Evolutionary conservation across 2,113 vertebrate genomes (phyloP).

Genomic region (Cinclus cinclus): DNA sequence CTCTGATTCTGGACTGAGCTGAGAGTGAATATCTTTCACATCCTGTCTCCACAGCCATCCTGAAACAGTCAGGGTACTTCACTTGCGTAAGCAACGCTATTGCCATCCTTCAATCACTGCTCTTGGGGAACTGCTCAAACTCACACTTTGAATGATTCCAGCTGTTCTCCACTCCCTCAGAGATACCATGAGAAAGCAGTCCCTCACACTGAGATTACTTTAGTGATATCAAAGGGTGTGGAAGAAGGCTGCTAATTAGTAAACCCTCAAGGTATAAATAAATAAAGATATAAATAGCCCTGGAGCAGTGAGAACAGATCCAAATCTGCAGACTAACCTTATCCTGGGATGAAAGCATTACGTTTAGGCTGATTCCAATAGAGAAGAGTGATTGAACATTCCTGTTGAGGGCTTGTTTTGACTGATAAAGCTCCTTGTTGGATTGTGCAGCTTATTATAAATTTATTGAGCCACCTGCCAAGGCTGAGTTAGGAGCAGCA

Average conservation of each 20-base stretch:
- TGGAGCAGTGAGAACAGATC: constrained; percentile 19
- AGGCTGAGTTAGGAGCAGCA: background rate
- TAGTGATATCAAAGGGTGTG: constrained; percentile 42
- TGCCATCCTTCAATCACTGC: background rate
- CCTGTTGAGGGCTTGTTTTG: constrained; percentile 34
- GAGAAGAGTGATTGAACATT: constrained; percentile 29
- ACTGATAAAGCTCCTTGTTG: constrained; percentile 39
- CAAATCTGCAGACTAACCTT: constrained; percentile 11
- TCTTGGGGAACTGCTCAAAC: background rate
- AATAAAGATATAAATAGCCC: constrained; percentile 39
- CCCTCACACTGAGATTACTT: background rate
- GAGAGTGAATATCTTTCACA: background rate
- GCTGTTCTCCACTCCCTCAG: constrained; percentile 21
- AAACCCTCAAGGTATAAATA: constrained; percentile 17
- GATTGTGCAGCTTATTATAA: background rate
- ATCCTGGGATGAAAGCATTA: constrained; percentile 1
- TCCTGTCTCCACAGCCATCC: background rate
- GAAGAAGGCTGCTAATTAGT: constrained; percentile 30
- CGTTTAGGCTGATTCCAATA: background rate
- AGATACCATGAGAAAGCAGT: constrained; percentile 18
- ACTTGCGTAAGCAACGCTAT: background rate
- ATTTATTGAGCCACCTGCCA: constrained; percentile 13
- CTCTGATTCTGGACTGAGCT: background rate
- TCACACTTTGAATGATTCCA: background rate
- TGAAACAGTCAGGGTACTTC: background rate